Conservation (phyloP, 1,140 invertebrate species). For the Microplitis mediator region DNA sequence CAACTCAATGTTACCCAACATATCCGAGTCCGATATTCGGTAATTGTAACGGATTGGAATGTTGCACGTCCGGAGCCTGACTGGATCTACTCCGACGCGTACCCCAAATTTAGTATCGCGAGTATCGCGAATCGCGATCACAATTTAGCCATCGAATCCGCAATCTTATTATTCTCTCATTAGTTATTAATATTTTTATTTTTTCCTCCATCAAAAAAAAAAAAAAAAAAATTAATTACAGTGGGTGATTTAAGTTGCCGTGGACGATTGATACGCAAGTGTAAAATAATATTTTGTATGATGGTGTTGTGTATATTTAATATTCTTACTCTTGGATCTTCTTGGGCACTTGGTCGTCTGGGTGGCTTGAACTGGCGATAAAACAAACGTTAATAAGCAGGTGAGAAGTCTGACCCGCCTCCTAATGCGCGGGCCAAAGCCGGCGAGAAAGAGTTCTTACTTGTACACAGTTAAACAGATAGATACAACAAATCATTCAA, state of each 20-base stretch:
- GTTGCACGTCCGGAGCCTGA: constrained; percentile 43
- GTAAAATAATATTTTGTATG: constrained; percentile 10
- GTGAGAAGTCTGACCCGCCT: constrained; percentile 41
- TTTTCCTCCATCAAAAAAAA: too few relatives aligned
- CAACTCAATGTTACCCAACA: constrained; percentile 49
- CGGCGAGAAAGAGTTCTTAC: too few relatives aligned
- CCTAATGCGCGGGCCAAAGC: constrained; percentile 33
- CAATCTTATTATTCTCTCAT: not conserved
- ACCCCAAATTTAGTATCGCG: not conserved
- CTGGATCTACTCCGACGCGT: not conserved
- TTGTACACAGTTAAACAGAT: not conserved
- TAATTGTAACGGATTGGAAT: constrained; percentile 62
- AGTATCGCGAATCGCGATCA: not conserved
- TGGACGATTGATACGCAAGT: not conserved
- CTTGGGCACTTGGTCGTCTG: not conserved
- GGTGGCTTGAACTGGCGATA: constrained; percentile 37
- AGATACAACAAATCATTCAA: not conserved
- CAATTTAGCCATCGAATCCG: constrained; percentile 4
- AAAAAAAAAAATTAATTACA: too few relatives aligned
- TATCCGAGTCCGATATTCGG: constrained; percentile 55
- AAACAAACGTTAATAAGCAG: constrained; percentile 44
- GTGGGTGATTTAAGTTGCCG: not conserved
- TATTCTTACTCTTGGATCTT: constrained; percentile 40
- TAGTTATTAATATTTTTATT: too few relatives aligned
- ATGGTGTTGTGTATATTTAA: constrained; percentile 41